phyloP scores from a whole-genome alignment of 1,140 invertebrate species.

The Papilio machaon region DNA sequence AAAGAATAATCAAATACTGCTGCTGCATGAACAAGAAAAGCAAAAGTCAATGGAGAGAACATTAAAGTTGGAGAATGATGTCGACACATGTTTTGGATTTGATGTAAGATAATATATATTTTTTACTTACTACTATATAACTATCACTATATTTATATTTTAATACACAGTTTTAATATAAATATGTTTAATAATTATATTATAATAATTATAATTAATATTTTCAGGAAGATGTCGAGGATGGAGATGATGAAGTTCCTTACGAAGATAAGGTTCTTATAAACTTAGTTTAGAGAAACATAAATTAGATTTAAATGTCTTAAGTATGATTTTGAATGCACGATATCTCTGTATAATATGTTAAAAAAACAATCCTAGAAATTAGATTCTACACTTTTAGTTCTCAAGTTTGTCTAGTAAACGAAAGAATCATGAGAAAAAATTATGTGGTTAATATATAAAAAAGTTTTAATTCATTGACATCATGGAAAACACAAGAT shows the following conservation, averaged over 20 bases:
- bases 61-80: conserved; percentile 69
- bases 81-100: conserved; percentile 72
- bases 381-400: too few species aligned
- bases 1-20: conserved; percentile 42
- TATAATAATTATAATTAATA: too few species aligned
- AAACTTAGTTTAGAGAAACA: conserved; percentile 21
- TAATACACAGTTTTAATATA: background rate
- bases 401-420: too few species aligned
- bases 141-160: too few species aligned
- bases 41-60: conserved; percentile 44
- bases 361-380: background rate
- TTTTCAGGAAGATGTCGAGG: conserved; percentile 53
- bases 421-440: too few species aligned
- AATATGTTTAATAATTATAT: background rate
- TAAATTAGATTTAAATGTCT: background rate
- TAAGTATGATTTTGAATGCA: background rate
- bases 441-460: too few species aligned
- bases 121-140: too few species aligned
- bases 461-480: too few species aligned
- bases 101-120: conserved; percentile 54
- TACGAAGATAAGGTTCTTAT: conserved; percentile 54
- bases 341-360: background rate
- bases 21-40: conserved; percentile 36
- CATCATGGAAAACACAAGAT: too few species aligned
- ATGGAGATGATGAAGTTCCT: conserved; percentile 48